phyloP scores from a whole-genome alignment of 2,888 invertebrate species.

The Linnaemya vulpina region DNA sequence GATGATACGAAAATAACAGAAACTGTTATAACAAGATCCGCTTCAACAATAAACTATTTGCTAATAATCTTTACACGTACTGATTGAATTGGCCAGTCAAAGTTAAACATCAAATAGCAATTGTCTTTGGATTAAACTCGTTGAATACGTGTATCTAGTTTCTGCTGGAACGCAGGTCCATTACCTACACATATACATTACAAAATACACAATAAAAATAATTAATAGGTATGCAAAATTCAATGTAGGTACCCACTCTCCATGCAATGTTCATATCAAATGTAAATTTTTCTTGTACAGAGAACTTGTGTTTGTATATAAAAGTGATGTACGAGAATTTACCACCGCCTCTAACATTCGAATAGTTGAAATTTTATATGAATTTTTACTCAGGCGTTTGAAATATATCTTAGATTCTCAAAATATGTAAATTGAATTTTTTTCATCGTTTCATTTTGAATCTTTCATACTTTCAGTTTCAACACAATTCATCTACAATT shows the following conservation, averaged over 20 bases:
- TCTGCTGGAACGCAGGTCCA: neutral
- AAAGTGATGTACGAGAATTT: neutral
- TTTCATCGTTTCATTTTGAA: constrained; percentile 49
- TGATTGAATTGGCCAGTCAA: neutral
- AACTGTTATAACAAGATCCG: neutral
- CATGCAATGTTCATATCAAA: constrained; percentile 23
- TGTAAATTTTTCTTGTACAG: constrained; percentile 11
- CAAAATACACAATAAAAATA: neutral
- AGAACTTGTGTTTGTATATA: constrained; percentile 16
- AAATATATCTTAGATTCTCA: constrained; percentile 56
- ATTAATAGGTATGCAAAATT: neutral
- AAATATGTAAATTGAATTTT: constrained; percentile 57
- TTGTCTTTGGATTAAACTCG: neutral
- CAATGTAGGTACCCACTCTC: neutral
- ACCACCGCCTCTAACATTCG: constrained; percentile 8
- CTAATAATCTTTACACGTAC: neutral
- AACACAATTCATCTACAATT: constrained; percentile 51
- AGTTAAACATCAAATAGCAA: neutral
- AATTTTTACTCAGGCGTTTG: constrained; percentile 27
- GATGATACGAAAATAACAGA: neutral
- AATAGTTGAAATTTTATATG: constrained; percentile 37
- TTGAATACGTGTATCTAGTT: neutral
- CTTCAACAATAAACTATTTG: neutral
- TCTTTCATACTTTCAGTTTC: constrained; percentile 62
- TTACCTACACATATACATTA: neutral